Base-by-base conservation (phyloP, 2,888 invertebrate species). In the Julus scandinavius region DNA sequence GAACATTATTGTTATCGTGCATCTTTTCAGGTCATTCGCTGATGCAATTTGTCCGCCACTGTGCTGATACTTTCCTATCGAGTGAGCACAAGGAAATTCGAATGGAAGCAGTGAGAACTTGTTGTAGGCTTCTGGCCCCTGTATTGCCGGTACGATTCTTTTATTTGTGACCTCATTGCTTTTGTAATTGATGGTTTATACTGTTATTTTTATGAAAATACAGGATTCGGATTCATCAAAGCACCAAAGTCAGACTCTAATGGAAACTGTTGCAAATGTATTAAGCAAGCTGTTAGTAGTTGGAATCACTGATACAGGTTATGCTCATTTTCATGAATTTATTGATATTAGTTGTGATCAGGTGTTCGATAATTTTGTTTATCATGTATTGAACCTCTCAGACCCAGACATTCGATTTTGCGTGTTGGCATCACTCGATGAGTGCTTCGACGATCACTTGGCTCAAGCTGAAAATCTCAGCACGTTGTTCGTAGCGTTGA, bases 401-500 rank as follows among this genome's bases (percentile, higher is more conserved):
- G 99, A 99, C 92, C 95, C 97, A 80, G 97, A 98, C 92, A 98
- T 99, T 0, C 94, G 99, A 9, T 96, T 96, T 91, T 96, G 97
- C 93, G 99, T 99, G 0, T 93, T 99, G 45, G 96, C 96, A 89
- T 98, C 98, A 0, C 93, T 99, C 40, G 96, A 97, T 91, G 95
- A 96, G 90, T 96, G 96, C 38, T 99, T 99, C 92, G 98, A 99
- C 91, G 95, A 95, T 49, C 98, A 99, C 92, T 93, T 99, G 88
- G 99, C 99, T 0, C 99, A 99, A 93, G 97, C 99, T 0, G 98
- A 99, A 93, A 98, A 98, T 90, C 93, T 99, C 13, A 96, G 96
- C 90, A 96, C 97, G 0, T 93, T 99, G 13, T 98, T 99, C 91
- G 96, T 99, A 89, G 97, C 98, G 0, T 94, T 99, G 92, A 98